Evolutionary conservation across 2,888 invertebrate species (phyloP), one percentile per base, ranked within the genome.

Genomic region (Caenorhabditis japonica): DNA sequence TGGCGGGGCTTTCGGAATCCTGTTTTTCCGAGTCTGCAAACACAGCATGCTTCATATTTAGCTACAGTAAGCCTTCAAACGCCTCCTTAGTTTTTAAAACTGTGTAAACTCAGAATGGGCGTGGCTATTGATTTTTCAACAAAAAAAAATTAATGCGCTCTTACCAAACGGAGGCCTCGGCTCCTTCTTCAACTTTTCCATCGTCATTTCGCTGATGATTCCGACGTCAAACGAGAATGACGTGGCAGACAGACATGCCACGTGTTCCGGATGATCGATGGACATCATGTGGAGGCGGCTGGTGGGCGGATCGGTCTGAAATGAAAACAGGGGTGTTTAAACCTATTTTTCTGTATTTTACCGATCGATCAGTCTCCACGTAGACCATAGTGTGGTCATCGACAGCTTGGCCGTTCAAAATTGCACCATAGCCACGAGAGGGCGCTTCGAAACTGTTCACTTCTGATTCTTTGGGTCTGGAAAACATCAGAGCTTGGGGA

Each of bases 331-430:
- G n/a, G n/a, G n/a, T n/a, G n/a, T n/a, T n/a, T n/a, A n/a, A n/a
- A n/a, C n/a, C n/a, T n/a, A n/a, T n/a, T n/a, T n/a, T n/a, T n/a
- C n/a, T n/a, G n/a, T n/a, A n/a, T n/a, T 53, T 36, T 17, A 82
- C 82, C 61, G 68, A 56, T 53, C 73, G 61, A 36, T 80, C 77
- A 8, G 77, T 76, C 44, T 80, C 81, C 36, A 73, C 69, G 53
- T 78, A 79, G 19, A 83, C 21, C 56, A 81, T 71, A 12, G 81
- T 25, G 25, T 83, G 71, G 17, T 61, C 74, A 34, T 83, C 83
- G 4, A 71, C 69, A 0, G 80, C 46, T 30, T 82, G 62, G 4
- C 79, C 75, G 59, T 81, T 76, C 36, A 81, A 46, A 69, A 73
- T 61, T 23, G 69, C 58, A 10, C 76, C 71, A 51, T 61, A 74